Evolutionary conservation across 2,113 vertebrate species (phyloP).

Genomic region (Nibea albiflora): DNA sequence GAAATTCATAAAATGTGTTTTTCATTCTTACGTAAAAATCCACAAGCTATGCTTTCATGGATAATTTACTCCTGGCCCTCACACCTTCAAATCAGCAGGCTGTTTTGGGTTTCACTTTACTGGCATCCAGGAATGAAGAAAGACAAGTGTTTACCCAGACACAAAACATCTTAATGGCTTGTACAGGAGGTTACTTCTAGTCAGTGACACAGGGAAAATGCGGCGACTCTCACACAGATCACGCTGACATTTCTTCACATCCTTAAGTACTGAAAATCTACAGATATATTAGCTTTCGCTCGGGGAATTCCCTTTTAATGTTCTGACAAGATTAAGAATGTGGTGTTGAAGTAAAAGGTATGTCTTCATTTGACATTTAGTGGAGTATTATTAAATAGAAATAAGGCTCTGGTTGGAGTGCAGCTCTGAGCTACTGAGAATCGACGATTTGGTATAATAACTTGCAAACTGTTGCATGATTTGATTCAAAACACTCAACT

Average conservation of each 20-base stretch:
- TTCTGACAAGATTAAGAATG: conserved; percentile 1
- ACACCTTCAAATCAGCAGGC: neutral
- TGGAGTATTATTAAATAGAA: neutral
- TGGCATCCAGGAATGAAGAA: neutral
- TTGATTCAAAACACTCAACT: neutral
- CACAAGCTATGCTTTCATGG: neutral
- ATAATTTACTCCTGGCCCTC: neutral
- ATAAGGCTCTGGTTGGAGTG: neutral
- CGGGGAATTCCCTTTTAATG: conserved; percentile 3
- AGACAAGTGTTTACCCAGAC: neutral
- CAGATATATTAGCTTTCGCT: conserved; percentile 8
- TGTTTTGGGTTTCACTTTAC: neutral
- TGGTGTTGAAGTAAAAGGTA: neutral
- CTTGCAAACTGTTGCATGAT: neutral
- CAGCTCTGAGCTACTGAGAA: neutral
- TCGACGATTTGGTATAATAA: neutral
- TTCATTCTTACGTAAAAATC: neutral
- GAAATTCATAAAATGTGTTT: neutral
- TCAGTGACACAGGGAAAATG: neutral
- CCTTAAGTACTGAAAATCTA: conserved; percentile 1
- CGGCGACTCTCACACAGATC: conserved; percentile 1
- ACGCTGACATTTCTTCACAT: neutral
- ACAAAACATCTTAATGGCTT: conserved; percentile 1
- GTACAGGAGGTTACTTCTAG: neutral
- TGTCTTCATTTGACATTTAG: conserved; percentile 12